Percentiles rank a stretch among this genome's conserved stretches.
phyloP scores from a whole-genome alignment of 1,140 invertebrate genomes.

The Aphis craccivora region DNA sequence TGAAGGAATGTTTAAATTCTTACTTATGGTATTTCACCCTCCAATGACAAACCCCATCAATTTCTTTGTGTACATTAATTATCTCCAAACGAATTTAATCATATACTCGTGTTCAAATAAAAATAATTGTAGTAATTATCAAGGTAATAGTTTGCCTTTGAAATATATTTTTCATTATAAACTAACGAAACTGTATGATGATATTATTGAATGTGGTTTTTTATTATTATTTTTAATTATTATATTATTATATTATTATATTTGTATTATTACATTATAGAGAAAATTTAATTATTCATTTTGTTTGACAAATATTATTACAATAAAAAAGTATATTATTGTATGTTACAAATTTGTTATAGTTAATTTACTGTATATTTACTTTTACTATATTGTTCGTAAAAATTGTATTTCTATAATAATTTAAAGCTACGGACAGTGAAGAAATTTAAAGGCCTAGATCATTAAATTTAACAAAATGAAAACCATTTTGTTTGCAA shows the following conservation, averaged over 20 bases:
- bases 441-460: neutral
- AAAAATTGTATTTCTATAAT: neutral
- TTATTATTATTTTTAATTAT: neutral
- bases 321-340: neutral
- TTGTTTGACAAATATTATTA: neutral
- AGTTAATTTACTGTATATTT: neutral
- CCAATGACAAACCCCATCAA: neutral
- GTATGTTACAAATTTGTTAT: neutral
- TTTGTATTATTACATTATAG: no score
- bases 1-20: conserved; percentile 23
- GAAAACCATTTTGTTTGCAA: no score
- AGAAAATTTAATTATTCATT: neutral
- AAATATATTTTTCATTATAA: neutral
- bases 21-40: neutral
- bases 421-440: neutral
- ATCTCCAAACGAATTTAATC: neutral
- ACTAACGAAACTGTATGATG: neutral
- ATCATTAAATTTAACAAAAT: no score
- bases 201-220: neutral
- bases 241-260: no score
- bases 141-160: neutral
- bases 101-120: neutral
- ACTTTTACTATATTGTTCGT: neutral
- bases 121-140: conserved; percentile 9
- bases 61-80: neutral